Conservation (phyloP, 2,797 vertebrate species). For the Zalophus californianus region DNA sequence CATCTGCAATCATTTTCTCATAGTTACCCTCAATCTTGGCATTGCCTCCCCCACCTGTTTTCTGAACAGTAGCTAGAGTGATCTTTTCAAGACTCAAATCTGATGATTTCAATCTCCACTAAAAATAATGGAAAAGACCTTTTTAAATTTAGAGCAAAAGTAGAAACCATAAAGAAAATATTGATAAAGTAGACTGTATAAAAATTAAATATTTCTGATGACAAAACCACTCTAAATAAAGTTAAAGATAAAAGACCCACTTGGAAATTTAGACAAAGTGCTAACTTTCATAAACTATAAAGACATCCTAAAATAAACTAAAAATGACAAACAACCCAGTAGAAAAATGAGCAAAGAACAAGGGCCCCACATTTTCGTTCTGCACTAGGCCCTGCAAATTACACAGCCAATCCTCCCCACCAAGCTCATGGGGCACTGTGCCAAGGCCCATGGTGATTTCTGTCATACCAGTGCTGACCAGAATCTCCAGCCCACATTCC, state of each 20-base stretch:
- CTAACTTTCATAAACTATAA: not conserved
- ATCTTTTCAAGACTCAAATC: not conserved
- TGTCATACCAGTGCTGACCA: not conserved
- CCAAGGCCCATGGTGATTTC: not conserved
- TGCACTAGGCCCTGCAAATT: not conserved
- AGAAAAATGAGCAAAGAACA: not conserved
- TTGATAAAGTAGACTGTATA: not conserved
- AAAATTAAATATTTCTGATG: slow-evolving; percentile 16
- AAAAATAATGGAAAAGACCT: not conserved
- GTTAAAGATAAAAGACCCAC: not conserved
- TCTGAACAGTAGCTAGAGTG: not conserved
- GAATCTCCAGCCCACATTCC: not conserved
- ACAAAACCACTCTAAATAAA: not conserved
- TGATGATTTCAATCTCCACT: not conserved
- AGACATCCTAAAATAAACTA: not conserved
- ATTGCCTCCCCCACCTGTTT: not conserved
- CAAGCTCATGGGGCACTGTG: not conserved
- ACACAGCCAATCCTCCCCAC: not conserved
- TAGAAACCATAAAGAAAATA: not conserved
- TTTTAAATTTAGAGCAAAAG: not conserved
- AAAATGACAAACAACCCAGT: not conserved
- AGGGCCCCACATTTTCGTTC: not conserved
- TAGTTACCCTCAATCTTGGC: not conserved
- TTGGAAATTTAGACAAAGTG: not conserved
- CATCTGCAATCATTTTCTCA: not conserved